Percentiles rank a stretch among this genome's conserved stretches.
Evolutionary conservation across 2,113 vertebrate genomes (phyloP).

Genomic region (Hipposideros armiger): DNA sequence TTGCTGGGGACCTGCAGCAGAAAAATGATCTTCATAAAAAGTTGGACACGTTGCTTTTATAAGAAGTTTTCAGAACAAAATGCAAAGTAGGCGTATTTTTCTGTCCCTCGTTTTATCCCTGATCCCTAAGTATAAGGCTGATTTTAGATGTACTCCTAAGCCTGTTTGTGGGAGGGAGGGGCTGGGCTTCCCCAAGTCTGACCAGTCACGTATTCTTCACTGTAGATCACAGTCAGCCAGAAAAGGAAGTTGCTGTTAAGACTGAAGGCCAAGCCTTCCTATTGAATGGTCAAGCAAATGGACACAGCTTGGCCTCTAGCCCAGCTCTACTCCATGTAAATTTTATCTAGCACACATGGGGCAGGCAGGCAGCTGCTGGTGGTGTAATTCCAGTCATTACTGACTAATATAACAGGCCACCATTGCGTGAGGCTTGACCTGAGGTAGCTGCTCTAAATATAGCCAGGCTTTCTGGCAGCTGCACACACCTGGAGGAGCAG

Average conservation of each 20-base stretch:
- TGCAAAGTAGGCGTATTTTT: slow-evolving; percentile 2
- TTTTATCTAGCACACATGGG: slow-evolving; percentile 79
- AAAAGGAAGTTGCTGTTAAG: slow-evolving; percentile 73
- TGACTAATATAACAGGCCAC: slow-evolving; percentile 77
- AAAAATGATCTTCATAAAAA: slow-evolving; percentile 58
- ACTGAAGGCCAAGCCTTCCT: slow-evolving; percentile 33
- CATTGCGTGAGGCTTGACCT: slow-evolving; percentile 75
- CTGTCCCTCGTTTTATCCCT: not conserved
- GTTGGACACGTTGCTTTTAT: not conserved
- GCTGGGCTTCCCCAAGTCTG: not conserved
- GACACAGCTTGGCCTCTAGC: slow-evolving; percentile 74
- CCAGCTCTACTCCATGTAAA: slow-evolving; percentile 79
- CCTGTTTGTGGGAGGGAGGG: not conserved
- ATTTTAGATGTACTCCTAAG: not conserved
- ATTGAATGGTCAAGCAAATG: slow-evolving; percentile 69
- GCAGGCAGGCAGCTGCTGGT: slow-evolving; percentile 60
- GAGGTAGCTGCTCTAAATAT: slow-evolving; percentile 84
- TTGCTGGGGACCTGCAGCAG: slow-evolving; percentile 24
- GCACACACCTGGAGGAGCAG: slow-evolving; percentile 75
- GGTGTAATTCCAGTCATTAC: slow-evolving; percentile 80
- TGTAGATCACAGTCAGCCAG: slow-evolving; percentile 32
- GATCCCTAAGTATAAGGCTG: not conserved
- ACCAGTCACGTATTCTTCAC: not conserved
- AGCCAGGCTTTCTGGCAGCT: slow-evolving; percentile 77
- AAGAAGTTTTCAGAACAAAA: slow-evolving; percentile 39